phyloP scores from a whole-genome alignment of 2,113 vertebrate genomes.

The Heterotis niloticus region DNA sequence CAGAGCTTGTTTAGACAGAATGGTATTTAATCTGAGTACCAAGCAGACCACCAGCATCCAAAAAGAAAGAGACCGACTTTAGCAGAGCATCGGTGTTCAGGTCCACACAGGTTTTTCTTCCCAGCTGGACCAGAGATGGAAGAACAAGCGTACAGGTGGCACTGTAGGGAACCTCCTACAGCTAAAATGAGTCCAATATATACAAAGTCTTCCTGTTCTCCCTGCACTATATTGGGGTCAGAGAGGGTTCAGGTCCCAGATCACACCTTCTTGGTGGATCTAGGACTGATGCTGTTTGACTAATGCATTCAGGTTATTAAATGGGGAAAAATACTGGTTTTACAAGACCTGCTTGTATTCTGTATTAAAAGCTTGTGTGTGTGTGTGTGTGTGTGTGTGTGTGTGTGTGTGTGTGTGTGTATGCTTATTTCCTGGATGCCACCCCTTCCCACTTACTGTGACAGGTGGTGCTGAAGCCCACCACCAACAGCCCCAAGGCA shows the following conservation, averaged over 20 bases:
- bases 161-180: neutral
- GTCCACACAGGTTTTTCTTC: neutral
- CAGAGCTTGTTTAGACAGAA: neutral
- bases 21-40: neutral
- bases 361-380: neutral
- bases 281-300: too few species aligned
- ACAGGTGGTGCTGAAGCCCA: constrained; percentile 87
- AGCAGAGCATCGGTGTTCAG: neutral
- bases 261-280: too few species aligned
- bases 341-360: too few species aligned
- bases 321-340: too few species aligned
- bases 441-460: constrained; percentile 3
- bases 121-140: neutral
- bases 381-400: constrained; percentile 1
- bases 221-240: too few species aligned
- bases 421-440: neutral
- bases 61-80: constrained; percentile 18
- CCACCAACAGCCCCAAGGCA: constrained; percentile 83
- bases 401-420: neutral
- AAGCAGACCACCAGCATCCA: neutral
- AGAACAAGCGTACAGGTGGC: neutral
- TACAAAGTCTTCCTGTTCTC: too few species aligned
- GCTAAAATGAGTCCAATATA: too few species aligned
- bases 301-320: too few species aligned
- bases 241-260: too few species aligned